Conservation (phyloP, 2,888 invertebrate genomes). For the Gandaritis pyraliata region DNA sequence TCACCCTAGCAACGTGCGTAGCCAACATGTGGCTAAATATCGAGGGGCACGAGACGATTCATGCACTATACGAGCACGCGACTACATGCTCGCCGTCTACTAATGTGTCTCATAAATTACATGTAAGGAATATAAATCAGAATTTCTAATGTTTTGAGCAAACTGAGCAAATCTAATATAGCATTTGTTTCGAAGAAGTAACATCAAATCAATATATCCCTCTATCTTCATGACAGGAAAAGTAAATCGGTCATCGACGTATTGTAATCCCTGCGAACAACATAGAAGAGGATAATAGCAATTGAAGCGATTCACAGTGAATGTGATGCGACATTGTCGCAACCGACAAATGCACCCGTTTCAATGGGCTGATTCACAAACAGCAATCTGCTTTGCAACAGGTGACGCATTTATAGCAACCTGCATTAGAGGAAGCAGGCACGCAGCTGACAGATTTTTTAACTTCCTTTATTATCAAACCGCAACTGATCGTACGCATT, state of each 20-base stretch:
- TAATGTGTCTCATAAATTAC: constrained; percentile 37
- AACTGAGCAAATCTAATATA: background rate
- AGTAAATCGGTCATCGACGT: constrained; percentile 20
- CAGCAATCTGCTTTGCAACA: constrained; percentile 56
- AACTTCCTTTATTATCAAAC: background rate
- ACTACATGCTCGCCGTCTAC: constrained; percentile 41
- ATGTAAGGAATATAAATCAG: constrained; percentile 33
- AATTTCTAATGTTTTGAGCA: constrained; percentile 23
- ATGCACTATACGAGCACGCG: constrained; percentile 50
- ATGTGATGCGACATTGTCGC: constrained; percentile 42
- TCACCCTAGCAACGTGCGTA: constrained; percentile 49
- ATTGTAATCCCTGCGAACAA: constrained; percentile 18
- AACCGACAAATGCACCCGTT: constrained; percentile 46
- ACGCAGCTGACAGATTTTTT: constrained; percentile 21
- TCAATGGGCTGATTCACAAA: constrained; percentile 62
- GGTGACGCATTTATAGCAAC: constrained; percentile 62
- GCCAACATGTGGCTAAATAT: constrained; percentile 52
- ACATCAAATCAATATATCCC: background rate
- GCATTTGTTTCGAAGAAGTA: background rate
- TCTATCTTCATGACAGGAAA: constrained; percentile 4
- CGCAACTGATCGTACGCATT: background rate
- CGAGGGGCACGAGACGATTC: constrained; percentile 45
- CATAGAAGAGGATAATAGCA: constrained; percentile 25
- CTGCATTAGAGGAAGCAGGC: constrained; percentile 32
- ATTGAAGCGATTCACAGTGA: constrained; percentile 35